A percentile compares a stretch with the other conserved stretches of the same genome.
Conservation (phyloP, 2,888 invertebrate species). For the Dryadula phaetusa region DNA sequence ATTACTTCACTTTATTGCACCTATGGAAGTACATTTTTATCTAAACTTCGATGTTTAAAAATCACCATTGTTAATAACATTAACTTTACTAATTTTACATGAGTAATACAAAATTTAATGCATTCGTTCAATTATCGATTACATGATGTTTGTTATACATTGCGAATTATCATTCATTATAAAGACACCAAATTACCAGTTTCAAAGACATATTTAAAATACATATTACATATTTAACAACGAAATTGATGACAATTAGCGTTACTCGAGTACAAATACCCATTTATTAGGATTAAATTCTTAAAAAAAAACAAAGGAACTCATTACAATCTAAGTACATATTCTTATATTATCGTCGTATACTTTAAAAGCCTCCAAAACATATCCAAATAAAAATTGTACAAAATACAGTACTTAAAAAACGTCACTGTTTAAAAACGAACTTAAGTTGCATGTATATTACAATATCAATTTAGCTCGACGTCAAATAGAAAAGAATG, state of each 20-base stretch:
- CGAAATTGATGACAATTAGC: constrained; percentile 20
- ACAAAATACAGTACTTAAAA: constrained; percentile 63
- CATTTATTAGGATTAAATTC: constrained; percentile 40
- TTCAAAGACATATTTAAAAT: constrained; percentile 26
- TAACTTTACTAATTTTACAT: constrained; percentile 37
- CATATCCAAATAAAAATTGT: constrained; percentile 67
- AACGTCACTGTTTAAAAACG: constrained; percentile 71
- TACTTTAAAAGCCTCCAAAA: constrained; percentile 84
- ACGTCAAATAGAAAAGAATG: constrained; percentile 13
- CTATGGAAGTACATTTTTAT: constrained; percentile 82
- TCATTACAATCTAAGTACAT: constrained; percentile 80
- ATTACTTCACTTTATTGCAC: constrained; percentile 79
- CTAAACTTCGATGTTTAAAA: constrained; percentile 68
- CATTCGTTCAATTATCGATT: constrained; percentile 30
- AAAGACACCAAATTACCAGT: constrained; percentile 37
- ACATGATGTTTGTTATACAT: constrained; percentile 36
- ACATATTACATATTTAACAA: constrained; percentile 31
- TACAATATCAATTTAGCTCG: constrained; percentile 25
- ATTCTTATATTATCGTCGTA: constrained; percentile 80
- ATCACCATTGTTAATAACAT: constrained; percentile 52
- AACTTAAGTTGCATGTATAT: constrained; percentile 53
- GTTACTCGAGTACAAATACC: constrained; percentile 28
- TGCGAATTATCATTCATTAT: constrained; percentile 28
- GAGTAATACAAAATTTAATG: constrained; percentile 39
- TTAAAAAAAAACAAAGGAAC: constrained; percentile 66